These are phyloP conservation scores for Sinopyrophorus schimmeli DNA, from an alignment of 2,888 invertebrate genomes.

Conservation along the genomic window DNA sequence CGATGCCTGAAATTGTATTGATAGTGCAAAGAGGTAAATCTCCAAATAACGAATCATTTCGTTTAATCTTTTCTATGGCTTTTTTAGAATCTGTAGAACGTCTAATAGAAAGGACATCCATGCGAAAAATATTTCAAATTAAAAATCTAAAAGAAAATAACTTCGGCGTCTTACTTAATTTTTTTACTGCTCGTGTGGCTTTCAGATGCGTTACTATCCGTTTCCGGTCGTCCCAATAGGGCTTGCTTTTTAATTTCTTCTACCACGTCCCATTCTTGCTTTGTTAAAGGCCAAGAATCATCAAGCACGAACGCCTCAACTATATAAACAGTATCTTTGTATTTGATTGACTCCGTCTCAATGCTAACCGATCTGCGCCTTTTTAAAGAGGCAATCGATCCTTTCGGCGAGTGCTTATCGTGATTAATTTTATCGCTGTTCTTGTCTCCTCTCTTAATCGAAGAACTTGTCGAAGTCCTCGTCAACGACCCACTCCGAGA, in stretches of 20 bases:
- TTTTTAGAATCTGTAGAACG: not conserved
- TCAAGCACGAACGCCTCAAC: conserved; percentile 49
- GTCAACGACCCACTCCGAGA: not conserved
- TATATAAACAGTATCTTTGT: conserved; percentile 30
- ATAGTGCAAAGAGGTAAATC: conserved; percentile 42
- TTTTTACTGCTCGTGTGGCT: not conserved
- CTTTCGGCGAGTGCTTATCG: conserved; percentile 2
- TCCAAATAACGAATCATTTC: not conserved
- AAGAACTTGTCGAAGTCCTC: conserved; percentile 2
- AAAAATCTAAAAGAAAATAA: not conserved
- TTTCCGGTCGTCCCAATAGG: conserved; percentile 18
- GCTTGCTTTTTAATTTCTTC: conserved; percentile 37
- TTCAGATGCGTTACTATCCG: not conserved
- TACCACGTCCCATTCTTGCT: conserved; percentile 50
- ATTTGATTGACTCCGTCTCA: not conserved
- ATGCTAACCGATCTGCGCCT: not conserved
- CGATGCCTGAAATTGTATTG: conserved; percentile 36
- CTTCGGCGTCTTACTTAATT: conserved; percentile 2
- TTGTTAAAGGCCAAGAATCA: conserved; percentile 54
- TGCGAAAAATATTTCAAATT: not conserved
- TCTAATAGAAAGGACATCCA: not conserved
- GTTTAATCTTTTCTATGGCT: not conserved
- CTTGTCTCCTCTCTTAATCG: not conserved
- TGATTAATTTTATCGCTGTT: conserved; percentile 5
- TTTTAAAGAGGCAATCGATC: not conserved